Conservation (phyloP, 2,888 invertebrate species). For the Trachelus stipa region DNA sequence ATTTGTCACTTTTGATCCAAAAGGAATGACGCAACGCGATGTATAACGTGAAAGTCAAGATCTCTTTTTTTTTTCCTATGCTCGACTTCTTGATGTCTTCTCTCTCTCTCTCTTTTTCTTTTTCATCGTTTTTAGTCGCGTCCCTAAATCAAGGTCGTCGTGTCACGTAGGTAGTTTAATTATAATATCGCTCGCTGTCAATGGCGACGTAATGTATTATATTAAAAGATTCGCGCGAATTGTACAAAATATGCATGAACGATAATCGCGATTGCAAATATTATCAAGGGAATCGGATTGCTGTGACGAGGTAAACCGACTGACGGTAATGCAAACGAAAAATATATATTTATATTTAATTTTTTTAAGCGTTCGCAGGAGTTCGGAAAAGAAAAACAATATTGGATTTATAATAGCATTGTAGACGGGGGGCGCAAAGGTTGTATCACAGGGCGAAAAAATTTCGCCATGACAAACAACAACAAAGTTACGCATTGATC, state of each 20-base stretch:
- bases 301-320: not conserved
- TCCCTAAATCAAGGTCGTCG: not conserved
- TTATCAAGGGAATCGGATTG: not conserved
- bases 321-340: not conserved
- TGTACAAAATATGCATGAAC: too few species aligned
- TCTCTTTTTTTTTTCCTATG: not conserved
- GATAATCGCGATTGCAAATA: not conserved
- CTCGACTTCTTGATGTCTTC: not conserved
- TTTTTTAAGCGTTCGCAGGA: not conserved
- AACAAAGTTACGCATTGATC: not conserved
- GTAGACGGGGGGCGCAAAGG: not conserved
- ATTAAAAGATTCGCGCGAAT: too few species aligned
- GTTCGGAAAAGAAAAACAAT: not conserved
- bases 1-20: not conserved
- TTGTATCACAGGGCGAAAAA: not conserved
- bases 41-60: not conserved
- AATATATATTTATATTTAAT: not conserved
- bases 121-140: not conserved
- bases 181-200: not conserved
- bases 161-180: not conserved
- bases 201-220: not conserved
- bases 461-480: not conserved
- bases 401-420: not conserved
- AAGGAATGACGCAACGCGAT: not conserved
- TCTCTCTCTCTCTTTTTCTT: too few species aligned